phyloP scores from a whole-genome alignment of 2,888 invertebrate species.

The Erpobdella octoculata region DNA sequence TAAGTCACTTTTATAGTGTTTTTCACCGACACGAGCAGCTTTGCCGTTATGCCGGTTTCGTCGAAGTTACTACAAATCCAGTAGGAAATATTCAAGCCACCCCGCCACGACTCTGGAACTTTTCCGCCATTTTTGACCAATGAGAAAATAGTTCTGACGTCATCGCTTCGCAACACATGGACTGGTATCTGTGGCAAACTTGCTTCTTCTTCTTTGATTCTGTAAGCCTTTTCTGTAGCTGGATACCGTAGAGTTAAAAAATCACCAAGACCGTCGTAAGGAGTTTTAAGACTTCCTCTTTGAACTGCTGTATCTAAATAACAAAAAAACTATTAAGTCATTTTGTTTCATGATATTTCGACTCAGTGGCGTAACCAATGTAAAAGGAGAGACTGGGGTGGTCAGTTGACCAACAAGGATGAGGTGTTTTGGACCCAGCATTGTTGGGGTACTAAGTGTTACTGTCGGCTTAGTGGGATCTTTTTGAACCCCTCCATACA shows the following conservation, averaged over 20 bases:
- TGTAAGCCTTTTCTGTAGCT: slow-evolving; percentile 42
- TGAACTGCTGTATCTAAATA: slow-evolving; percentile 53
- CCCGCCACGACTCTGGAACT: background rate
- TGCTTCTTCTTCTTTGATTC: background rate
- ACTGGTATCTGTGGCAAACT: slow-evolving; percentile 18
- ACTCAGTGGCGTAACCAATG: too few relatives aligned
- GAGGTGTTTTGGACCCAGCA: too few relatives aligned
- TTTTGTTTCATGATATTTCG: too few relatives aligned
- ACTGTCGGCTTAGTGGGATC: too few relatives aligned
- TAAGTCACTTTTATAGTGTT: slow-evolving; percentile 35
- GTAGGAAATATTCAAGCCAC: background rate
- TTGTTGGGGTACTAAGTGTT: too few relatives aligned
- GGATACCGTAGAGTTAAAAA: slow-evolving; percentile 55
- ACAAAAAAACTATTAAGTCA: too few relatives aligned
- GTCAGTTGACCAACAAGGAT: too few relatives aligned
- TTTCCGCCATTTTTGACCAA: background rate
- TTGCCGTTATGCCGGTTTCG: background rate
- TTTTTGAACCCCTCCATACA: too few relatives aligned
- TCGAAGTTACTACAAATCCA: background rate
- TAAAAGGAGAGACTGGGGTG: too few relatives aligned
- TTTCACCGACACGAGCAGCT: slow-evolving; percentile 33
- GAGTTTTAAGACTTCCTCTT: slow-evolving; percentile 49
- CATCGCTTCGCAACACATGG: slow-evolving; percentile 19
- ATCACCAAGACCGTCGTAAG: slow-evolving; percentile 49
- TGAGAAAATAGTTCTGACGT: background rate